Evolutionary conservation across 1,140 invertebrate species (phyloP), one percentile per base, ranked within the genome.

Genomic region (Harlomillsia oculata): DNA sequence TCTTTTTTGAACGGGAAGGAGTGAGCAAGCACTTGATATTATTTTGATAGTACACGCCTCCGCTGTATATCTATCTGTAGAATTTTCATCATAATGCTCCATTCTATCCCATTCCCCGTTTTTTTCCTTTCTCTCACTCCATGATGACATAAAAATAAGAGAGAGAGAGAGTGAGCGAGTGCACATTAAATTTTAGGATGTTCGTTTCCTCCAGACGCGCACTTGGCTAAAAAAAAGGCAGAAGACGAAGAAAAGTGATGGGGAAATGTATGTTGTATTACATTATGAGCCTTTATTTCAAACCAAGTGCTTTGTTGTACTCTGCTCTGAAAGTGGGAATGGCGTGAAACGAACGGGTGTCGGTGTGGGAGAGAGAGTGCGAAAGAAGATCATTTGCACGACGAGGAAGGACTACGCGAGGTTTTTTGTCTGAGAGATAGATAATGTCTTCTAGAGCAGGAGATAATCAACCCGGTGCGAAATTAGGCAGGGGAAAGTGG

Each of bases 401-500:
- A 41, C n/a, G 37, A 41, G 37, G n/a, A n/a, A 29, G 20, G 26
- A 53, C 37, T 30, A 29, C 23, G 16, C 30, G 29, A 53, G 34
- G 30, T 28, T 26, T 25, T 39, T 21, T 26, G 51, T 26, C 37
- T 48, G 36, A 53, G 51, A 53, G 40, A 43, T 41, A 44, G 53
- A 55, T 55, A 55, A 55, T 55, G 53, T 45, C 41, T 55, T 34
- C 39, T 36, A 14, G 26, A 36, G 53, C 37, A 34, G 28, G 34
- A 32, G 53, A 45, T 55, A 55, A 55, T 55, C 53, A 55, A 55
- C 34, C 18, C 30, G 32, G 34, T 45, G 56, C 44, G 25, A 58
- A 58, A 58, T 52, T 58, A 52, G 48, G 41, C 14, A 34, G 30
- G 43, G 50, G 37, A 45, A 53, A 53, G 52, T 53, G 52, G 52